Evolutionary conservation across 1,140 invertebrate species (phyloP).

Genomic region (Calosoma granatense): DNA sequence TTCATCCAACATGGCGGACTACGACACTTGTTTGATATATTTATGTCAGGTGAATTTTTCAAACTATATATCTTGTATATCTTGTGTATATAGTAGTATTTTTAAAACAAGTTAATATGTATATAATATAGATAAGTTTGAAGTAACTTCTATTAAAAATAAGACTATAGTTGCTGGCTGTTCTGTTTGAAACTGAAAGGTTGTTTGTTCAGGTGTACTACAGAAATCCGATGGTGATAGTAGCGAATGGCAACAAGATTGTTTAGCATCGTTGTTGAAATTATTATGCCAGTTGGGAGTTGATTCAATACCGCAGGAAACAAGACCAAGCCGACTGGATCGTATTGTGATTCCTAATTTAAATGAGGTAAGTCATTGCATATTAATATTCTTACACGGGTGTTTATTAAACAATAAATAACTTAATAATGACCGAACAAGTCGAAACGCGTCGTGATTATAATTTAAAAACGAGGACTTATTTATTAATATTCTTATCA

Average conservation of each 20-base stretch:
- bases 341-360: conserved; percentile 30
- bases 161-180: background rate
- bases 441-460: too few relatives aligned
- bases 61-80: conserved; percentile 3
- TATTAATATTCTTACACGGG: conserved; percentile 16
- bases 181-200: background rate
- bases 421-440: too few relatives aligned
- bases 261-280: conserved; percentile 74
- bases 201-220: too few relatives aligned
- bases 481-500: too few relatives aligned
- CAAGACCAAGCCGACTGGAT: conserved; percentile 25
- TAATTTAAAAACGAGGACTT: too few relatives aligned
- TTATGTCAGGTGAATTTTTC: conserved; percentile 63
- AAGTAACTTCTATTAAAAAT: background rate
- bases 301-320: conserved; percentile 38
- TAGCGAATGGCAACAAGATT: conserved; percentile 90
- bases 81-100: background rate
- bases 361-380: conserved; percentile 23
- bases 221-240: conserved; percentile 57
- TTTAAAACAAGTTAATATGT: conserved; percentile 8
- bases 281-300: conserved; percentile 78
- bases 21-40: conserved; percentile 81
- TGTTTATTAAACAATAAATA: too few relatives aligned
- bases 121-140: conserved; percentile 1
- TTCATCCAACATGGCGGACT: conserved; percentile 83